Evolutionary conservation across 2,113 vertebrate genomes (phyloP).

Genomic region (Antennarius striatus): DNA sequence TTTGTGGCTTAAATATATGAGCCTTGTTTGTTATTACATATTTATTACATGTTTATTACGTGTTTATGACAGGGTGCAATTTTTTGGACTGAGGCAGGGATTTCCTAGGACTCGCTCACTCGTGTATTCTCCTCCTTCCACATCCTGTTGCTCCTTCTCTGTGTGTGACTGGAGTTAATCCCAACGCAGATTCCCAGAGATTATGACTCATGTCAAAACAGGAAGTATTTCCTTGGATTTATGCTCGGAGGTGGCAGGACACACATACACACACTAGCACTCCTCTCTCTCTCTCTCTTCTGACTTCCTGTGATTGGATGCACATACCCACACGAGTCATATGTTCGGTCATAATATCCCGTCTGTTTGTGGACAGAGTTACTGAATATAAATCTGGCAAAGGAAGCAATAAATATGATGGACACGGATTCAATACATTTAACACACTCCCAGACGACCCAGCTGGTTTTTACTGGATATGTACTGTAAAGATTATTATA

Average conservation of each 20-base stretch:
- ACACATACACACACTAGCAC: conserved; percentile 4
- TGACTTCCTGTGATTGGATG: conserved; percentile 29
- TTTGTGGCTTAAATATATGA: not conserved
- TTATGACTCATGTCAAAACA: conserved; percentile 79
- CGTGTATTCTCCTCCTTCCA: conserved; percentile 7
- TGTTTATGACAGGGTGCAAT: too few relatives aligned
- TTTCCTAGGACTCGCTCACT: conserved; percentile 1
- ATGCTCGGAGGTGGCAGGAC: conserved; percentile 62
- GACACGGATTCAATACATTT: conserved; percentile 20
- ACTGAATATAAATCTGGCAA: not conserved
- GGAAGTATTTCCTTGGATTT: conserved; percentile 74
- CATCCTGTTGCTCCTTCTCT: conserved; percentile 68
- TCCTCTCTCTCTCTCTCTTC: conserved; percentile 9
- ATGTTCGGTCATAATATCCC: conserved; percentile 62
- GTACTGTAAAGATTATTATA: not conserved
- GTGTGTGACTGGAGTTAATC: conserved; percentile 62
- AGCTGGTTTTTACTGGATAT: conserved; percentile 13
- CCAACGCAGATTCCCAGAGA: conserved; percentile 74
- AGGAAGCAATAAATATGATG: conserved; percentile 22
- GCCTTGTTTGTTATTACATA: too few relatives aligned
- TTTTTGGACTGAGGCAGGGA: conserved; percentile 17
- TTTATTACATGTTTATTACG: too few relatives aligned
- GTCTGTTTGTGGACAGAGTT: conserved; percentile 48
- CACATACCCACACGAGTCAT: conserved; percentile 47
- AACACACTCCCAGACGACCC: conserved; percentile 2